Percentiles rank a stretch among this genome's conserved stretches.
Conservation (phyloP, 2,113 vertebrate species). For the Ardeotis arabs region DNA sequence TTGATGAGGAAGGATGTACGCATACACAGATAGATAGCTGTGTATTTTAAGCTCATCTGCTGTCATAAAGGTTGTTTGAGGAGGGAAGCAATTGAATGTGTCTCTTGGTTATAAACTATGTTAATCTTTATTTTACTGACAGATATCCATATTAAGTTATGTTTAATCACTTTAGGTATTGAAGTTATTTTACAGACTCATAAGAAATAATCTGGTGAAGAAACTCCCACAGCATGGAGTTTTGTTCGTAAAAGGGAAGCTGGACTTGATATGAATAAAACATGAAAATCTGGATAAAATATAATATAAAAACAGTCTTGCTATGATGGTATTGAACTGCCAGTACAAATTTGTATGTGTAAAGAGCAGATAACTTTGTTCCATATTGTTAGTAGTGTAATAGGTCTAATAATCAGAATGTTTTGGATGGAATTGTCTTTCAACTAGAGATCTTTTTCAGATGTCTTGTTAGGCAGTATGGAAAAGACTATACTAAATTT, state of each 20-base stretch:
- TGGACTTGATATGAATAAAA: neutral
- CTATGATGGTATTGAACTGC: neutral
- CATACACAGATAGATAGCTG: too few species aligned
- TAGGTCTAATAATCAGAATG: neutral
- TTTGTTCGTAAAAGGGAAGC: neutral
- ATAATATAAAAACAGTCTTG: neutral
- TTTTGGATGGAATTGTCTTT: neutral
- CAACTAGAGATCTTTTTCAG: neutral
- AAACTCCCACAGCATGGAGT: neutral
- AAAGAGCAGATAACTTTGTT: neutral
- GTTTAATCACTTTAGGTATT: neutral
- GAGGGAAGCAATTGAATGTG: neutral
- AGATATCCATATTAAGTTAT: neutral
- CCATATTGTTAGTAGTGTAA: neutral
- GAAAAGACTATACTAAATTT: neutral
- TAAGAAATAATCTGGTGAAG: neutral
- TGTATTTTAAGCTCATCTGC: neutral
- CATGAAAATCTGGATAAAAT: neutral
- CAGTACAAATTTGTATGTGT: neutral
- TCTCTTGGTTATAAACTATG: neutral
- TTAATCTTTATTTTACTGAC: neutral
- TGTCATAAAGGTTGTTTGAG: neutral
- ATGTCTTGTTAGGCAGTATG: neutral
- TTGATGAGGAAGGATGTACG: neutral
- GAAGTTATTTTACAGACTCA: neutral